Conservation (phyloP, 2,113 vertebrate species). For the Panthera uncia region DNA sequence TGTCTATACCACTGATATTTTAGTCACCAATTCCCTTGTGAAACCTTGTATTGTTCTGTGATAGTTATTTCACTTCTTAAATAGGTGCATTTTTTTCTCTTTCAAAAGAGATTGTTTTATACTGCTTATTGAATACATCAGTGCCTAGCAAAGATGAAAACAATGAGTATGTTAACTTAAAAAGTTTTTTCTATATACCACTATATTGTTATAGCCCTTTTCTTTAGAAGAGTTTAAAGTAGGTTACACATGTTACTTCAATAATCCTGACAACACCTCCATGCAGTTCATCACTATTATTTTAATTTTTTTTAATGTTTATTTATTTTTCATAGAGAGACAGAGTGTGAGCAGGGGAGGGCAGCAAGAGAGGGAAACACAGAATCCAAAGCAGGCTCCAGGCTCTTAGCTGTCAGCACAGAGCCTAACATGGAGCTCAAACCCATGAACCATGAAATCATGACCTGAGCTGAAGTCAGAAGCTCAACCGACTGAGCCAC, state of each 20-base stretch:
- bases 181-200: neutral
- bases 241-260: neutral
- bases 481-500: no score
- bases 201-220: neutral
- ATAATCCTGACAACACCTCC: neutral
- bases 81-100: neutral
- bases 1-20: neutral
- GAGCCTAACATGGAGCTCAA: no score
- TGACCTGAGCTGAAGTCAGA: no score
- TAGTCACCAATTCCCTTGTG: neutral
- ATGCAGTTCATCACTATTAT: neutral
- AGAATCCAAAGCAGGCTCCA: no score
- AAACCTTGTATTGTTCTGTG: neutral
- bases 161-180: neutral
- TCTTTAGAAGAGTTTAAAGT: constrained; percentile 9
- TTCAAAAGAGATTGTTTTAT: neutral
- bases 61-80: neutral
- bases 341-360: no score
- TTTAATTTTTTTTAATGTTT: no score
- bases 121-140: neutral
- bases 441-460: no score
- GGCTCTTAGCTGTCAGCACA: no score
- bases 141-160: neutral
- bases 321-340: no score
- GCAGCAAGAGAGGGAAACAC: no score